phyloP scores from a whole-genome alignment of 2,797 vertebrate species.

The Tinamus major region DNA sequence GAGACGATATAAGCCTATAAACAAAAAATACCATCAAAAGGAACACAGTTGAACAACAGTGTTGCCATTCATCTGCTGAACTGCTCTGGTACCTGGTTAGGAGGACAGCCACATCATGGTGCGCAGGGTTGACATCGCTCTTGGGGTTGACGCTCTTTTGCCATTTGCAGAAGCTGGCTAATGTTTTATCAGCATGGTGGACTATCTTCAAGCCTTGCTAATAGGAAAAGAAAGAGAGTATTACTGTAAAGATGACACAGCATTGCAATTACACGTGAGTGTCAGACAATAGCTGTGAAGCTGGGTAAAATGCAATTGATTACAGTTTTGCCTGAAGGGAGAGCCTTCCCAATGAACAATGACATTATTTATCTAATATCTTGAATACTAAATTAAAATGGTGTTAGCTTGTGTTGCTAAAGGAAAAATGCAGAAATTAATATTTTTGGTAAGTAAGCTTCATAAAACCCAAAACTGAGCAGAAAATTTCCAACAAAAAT shows the following conservation, averaged over 20 bases:
- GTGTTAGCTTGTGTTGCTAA: background rate
- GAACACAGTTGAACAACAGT: background rate
- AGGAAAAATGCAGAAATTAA: background rate
- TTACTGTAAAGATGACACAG: background rate
- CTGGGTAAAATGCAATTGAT: background rate
- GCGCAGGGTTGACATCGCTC: constrained; percentile 92
- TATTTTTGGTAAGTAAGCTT: background rate
- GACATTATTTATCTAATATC: background rate
- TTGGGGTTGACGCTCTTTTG: constrained; percentile 96
- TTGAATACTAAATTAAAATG: background rate
- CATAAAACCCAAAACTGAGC: background rate
- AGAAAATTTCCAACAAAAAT: background rate
- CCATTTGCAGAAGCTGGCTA: constrained; percentile 97
- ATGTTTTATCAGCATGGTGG: constrained; percentile 93
- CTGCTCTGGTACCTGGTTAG: constrained; percentile 87
- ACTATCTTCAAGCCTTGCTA: constrained; percentile 96
- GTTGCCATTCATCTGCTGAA: background rate
- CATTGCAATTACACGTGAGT: background rate
- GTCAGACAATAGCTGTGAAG: background rate
- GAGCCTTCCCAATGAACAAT: background rate
- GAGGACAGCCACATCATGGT: constrained; percentile 93
- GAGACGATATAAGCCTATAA: background rate
- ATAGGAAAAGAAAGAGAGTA: constrained; percentile 33
- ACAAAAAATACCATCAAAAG: background rate
- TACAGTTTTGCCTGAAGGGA: background rate